Base-by-base conservation (phyloP, 2,888 invertebrate species). In the Drosophila borealis region DNA sequence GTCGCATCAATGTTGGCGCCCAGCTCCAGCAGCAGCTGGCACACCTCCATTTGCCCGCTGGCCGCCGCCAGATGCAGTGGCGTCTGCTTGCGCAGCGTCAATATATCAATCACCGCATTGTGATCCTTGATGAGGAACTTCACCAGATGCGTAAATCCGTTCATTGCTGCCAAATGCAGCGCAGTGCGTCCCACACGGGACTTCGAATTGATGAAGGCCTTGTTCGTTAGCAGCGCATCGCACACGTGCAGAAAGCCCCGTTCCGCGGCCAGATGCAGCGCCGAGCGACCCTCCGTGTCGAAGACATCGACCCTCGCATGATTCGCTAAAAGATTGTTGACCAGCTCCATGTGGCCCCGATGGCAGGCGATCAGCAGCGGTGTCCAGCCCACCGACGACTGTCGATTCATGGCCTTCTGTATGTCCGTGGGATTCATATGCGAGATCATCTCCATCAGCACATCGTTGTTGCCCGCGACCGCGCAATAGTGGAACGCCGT, bases 271-370 rank as follows among this genome's bases (percentile, higher is more conserved):
- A 99, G 93, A 92, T 99, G 99, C 53, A 99, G 94, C 0, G 99
- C 99, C 3, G 99, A 99, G 88, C 99, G 93, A 36, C 97, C 97
- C 93, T 99, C 99, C 76, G 95, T 96, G 91, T 99, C 99, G 92
- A 99, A 99, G 0, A 99, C 99, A 92, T 99, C 99, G 17, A 99
- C 99, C 90, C 99, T 95, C 9, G 99, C 99, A 92, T 99, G 98
- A 92, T 99, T 98, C 41, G 96, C 94, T 66, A 99, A 93, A 62
- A 99, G 94, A 70, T 97, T 97, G 89, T 94, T 97, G 44, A 99
- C 98, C 80, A 99, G 95, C 90, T 98, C 97, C 93, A 97, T 96
- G 92, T 99, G 99, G 5, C 99, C 99, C 91, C 97, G 95, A 90
- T 99, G 96, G 89, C 99, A 97, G 19, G 99, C 99, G 83, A 99